Base-by-base conservation (phyloP, 2,888 invertebrate species). In the Eretmocerus hayati region DNA sequence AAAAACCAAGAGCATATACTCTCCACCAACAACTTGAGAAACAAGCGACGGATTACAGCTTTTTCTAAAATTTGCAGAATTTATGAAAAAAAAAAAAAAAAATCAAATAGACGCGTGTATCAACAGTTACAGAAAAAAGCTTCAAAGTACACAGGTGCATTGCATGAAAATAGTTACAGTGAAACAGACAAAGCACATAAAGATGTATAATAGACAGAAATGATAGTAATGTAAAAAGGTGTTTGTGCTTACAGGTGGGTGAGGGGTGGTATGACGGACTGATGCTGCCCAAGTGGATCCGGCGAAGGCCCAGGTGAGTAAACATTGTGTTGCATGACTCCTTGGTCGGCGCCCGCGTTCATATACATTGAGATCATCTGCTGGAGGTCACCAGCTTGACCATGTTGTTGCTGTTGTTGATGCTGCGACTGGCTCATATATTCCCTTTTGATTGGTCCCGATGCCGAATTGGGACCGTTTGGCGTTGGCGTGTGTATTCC, bases 341-440 rank as follows among this genome's bases (percentile, higher is more conserved):
- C 76, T 59, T 80, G 80, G 72, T 80, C 79, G 57, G 80, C 80
- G 66, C 84, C 85, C 67, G 85, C 76, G 74, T 85, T 85, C 67
- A 85, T 77, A 74, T 85, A 85, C 83, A 85, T 84, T 59, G 80
- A 82, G 68, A 85, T 84, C 84, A 85, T 84, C 67, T 85, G 83
- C 46, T 81, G 73, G 40, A 84, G 74, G 62, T 84, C 81, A 30
- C 80, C 80, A 58, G 74, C 75, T 42, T 75, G 75, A 45, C 75
- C 76, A 75, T 73, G 81, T 72, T 53, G 72, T 50, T 80, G 79
- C 70, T 52, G 63, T 62, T 80, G 78, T 63, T 71, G 72, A 20
- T 50, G 50, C 41, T 46, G 46, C 6, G 21, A 16, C 23, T 44
- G 47, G 30, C 69, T 66, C 47, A 75, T 77, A 73, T 85, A 86